Evolutionary conservation across 1,140 invertebrate genomes (phyloP), one percentile per base, ranked within the genome.

Genomic region (Bilobella aurantiaca): DNA sequence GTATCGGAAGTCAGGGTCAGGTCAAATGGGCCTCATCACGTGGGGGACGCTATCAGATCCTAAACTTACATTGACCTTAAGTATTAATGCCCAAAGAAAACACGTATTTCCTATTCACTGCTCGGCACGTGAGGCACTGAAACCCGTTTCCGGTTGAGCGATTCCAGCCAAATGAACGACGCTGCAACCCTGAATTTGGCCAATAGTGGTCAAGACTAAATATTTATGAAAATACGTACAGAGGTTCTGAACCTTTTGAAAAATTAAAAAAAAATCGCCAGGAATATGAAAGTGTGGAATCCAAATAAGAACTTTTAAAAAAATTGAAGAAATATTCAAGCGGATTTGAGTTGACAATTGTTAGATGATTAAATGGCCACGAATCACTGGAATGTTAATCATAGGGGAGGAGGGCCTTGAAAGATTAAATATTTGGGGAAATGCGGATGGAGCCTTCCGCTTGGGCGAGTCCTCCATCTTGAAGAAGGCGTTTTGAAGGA

Each of bases 1-100:
- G 53, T 25, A 63, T 29, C 60, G 65, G 61, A 67, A 67, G 65
- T 67, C 60, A 59, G 61, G 65, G 60, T 67, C 65, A 53, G 28
- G 42, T 60, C 46, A 32, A 47, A 64, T n/a, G 56, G 58, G 25
- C 53, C 30, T 32, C 56, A 53, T 53, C 49, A 18, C 25, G 49
- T 5, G 14, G 12, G 25, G 42, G 32, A 62, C 28, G 61, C 60
- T 49, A n/a, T n/a, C n/a, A n/a, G n/a, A n/a, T n/a, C n/a, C n/a
- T 34, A 62, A 59, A 61, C 65, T 67, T 56, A 67, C 62, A 63
- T 63, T 63, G 63, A 21, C 34, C 32, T 29, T 53, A 67, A 67
- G 57, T 58, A 63, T 67, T 67, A 62, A 37, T 46, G 29, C 56
- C 58, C 60, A 53, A 68, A 63, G 66, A 61, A 64, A 60, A 31